These are phyloP conservation scores for Eremophila alpestris DNA, from an alignment of 2,797 vertebrate species.

Conservation along the genomic window DNA sequence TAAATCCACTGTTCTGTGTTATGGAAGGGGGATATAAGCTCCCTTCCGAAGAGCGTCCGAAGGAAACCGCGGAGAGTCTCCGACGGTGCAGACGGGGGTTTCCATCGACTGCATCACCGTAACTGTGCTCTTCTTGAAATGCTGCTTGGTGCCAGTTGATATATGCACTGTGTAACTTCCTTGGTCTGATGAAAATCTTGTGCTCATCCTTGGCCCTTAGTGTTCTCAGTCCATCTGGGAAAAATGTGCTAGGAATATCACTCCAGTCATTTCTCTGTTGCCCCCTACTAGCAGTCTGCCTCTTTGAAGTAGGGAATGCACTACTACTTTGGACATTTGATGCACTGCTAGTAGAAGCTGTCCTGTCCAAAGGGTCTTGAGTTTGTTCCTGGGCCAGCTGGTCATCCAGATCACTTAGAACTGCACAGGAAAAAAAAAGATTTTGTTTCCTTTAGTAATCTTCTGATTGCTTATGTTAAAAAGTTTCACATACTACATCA, in stretches of 20 bases:
- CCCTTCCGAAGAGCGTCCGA: conserved; percentile 68
- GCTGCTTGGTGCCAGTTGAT: conserved; percentile 62
- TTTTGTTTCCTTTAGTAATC: not conserved
- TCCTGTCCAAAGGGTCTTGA: conserved; percentile 18
- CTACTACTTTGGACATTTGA: conserved; percentile 5
- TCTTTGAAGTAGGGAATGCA: conserved; percentile 4
- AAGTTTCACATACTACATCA: not conserved
- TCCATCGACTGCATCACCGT: conserved; percentile 25
- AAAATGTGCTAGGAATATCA: conserved; percentile 55
- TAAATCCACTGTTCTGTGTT: conserved; percentile 56
- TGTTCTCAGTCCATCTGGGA: conserved; percentile 73
- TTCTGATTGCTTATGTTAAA: not conserved
- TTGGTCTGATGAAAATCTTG: conserved; percentile 73
- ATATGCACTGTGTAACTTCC: conserved; percentile 74
- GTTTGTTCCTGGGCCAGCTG: conserved; percentile 78
- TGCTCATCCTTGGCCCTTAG: conserved; percentile 71
- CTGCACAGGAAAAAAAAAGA: conserved; percentile 36
- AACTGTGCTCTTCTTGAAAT: conserved; percentile 39
- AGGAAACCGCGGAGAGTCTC: conserved; percentile 17
- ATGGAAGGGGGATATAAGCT: conserved; percentile 66
- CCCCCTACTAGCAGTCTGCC: not conserved
- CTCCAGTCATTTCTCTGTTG: conserved; percentile 48
- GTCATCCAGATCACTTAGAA: conserved; percentile 80
- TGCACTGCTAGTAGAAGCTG: not conserved
- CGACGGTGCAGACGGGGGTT: conserved; percentile 37